Conservation (phyloP, 2,113 vertebrate genomes). For the Phaethornis superciliosus region DNA sequence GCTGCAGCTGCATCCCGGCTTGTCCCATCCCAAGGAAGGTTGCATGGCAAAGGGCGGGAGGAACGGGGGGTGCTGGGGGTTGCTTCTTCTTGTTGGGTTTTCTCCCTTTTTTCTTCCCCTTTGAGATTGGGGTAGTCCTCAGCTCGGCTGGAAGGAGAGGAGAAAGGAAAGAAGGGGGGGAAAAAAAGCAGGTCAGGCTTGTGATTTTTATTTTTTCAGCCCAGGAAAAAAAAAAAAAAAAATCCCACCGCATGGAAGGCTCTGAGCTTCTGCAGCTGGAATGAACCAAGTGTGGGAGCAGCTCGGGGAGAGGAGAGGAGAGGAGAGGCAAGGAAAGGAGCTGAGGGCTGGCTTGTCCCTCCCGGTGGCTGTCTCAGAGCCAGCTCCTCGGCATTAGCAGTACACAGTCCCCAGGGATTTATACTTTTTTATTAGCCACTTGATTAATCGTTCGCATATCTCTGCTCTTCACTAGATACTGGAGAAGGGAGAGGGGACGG, state of each 20-base stretch:
- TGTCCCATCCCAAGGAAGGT: slow-evolving; percentile 77
- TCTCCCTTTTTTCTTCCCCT: slow-evolving; percentile 26
- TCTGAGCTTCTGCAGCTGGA: slow-evolving; percentile 89
- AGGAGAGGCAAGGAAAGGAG: slow-evolving; percentile 10
- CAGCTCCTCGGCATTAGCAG: slow-evolving; percentile 50
- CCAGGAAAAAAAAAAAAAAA: slow-evolving; percentile 83
- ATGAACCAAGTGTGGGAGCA: slow-evolving; percentile 88
- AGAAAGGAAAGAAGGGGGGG: not conserved
- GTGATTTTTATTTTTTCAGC: slow-evolving; percentile 74
- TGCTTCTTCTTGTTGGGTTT: not conserved
- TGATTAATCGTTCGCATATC: slow-evolving; percentile 42
- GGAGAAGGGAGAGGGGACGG: not conserved
- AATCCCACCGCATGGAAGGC: slow-evolving; percentile 88
- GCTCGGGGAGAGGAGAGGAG: slow-evolving; percentile 69
- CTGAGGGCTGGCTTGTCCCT: slow-evolving; percentile 62
- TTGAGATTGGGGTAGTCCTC: slow-evolving; percentile 45
- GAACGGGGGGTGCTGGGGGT: not conserved
- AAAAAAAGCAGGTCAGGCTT: slow-evolving; percentile 73
- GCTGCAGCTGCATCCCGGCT: slow-evolving; percentile 80
- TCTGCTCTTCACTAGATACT: not conserved
- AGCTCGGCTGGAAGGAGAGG: slow-evolving; percentile 37
- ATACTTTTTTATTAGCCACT: slow-evolving; percentile 47
- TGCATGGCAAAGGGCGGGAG: slow-evolving; percentile 82
- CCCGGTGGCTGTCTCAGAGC: slow-evolving; percentile 58
- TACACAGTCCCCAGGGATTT: slow-evolving; percentile 49